phyloP scores from a whole-genome alignment of 2,888 invertebrate genomes.

The Liopterus haemorrhoidalis region DNA sequence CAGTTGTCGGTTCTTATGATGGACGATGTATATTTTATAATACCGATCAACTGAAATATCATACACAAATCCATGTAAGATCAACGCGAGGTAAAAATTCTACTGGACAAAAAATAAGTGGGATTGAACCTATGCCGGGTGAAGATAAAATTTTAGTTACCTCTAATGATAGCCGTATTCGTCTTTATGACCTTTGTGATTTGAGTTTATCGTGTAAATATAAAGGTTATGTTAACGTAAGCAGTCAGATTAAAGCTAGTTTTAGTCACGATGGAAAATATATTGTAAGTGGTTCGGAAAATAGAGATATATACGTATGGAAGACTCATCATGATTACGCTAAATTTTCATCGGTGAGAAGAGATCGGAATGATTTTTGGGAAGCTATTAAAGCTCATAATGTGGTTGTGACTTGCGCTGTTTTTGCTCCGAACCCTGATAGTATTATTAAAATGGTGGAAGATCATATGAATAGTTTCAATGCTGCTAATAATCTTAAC shows the following conservation, averaged over 20 bases:
- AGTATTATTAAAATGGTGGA: constrained; percentile 73
- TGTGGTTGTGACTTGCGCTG: constrained; percentile 93
- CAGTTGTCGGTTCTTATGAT: constrained; percentile 97
- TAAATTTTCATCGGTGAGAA: constrained; percentile 82
- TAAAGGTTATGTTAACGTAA: constrained; percentile 75
- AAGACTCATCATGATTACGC: constrained; percentile 94
- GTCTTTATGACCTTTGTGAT: constrained; percentile 92
- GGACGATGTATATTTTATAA: constrained; percentile 98
- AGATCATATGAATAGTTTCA: constrained; percentile 46
- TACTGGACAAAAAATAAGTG: constrained; percentile 91
- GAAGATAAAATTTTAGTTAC: constrained; percentile 95
- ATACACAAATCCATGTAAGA: constrained; percentile 93
- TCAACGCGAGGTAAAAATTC: constrained; percentile 95
- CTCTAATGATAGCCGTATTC: constrained; percentile 94
- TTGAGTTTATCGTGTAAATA: constrained; percentile 67
- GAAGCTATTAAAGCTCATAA: constrained; percentile 94
- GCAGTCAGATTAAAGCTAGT: constrained; percentile 95
- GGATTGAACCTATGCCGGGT: constrained; percentile 93
- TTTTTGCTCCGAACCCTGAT: constrained; percentile 96
- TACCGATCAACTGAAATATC: constrained; percentile 96
- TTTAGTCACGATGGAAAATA: constrained; percentile 97
- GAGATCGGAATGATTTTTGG: constrained; percentile 97
- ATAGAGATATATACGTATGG: constrained; percentile 97
- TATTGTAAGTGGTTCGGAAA: constrained; percentile 95
- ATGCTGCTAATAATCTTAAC: constrained; percentile 40